Evolutionary conservation across 2,888 invertebrate genomes (phyloP).

Genomic region (Caenorhabditis sp.): DNA sequence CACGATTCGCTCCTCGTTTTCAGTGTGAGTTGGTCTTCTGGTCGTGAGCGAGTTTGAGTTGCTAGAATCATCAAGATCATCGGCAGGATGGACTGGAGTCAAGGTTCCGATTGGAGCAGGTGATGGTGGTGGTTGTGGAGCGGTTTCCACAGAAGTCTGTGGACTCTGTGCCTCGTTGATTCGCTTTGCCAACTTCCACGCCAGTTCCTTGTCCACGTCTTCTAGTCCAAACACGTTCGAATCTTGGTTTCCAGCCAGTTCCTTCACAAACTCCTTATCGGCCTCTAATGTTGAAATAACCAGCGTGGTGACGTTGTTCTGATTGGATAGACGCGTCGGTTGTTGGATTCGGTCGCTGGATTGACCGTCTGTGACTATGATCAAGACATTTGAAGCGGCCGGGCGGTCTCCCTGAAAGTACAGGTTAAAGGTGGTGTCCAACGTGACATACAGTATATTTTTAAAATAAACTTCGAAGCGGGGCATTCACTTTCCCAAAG

Average conservation of each 20-base stretch:
- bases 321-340: constrained; percentile 62
- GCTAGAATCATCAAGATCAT: no score
- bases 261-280: constrained; percentile 61
- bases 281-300: constrained; percentile 73
- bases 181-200: constrained; percentile 66
- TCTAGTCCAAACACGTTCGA: constrained; percentile 43
- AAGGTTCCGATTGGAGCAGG: background rate
- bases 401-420: constrained; percentile 73
- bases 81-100: constrained; percentile 10
- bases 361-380: constrained; percentile 72
- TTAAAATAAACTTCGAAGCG: no score
- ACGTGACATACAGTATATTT: no score
- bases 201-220: constrained; percentile 58
- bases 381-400: constrained; percentile 71
- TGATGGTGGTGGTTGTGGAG: background rate
- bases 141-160: background rate
- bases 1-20: constrained; percentile 29
- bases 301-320: constrained; percentile 68
- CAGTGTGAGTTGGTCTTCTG: background rate
- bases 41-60: no score
- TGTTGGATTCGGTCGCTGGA: constrained; percentile 64
- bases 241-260: constrained; percentile 59
- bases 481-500: no score
- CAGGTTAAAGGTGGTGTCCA: background rate
- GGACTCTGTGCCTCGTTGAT: constrained; percentile 41